Evolutionary conservation across 2,888 invertebrate species (phyloP), one percentile per base, ranked within the genome.

Genomic region (Eustalomyia histrio): DNA sequence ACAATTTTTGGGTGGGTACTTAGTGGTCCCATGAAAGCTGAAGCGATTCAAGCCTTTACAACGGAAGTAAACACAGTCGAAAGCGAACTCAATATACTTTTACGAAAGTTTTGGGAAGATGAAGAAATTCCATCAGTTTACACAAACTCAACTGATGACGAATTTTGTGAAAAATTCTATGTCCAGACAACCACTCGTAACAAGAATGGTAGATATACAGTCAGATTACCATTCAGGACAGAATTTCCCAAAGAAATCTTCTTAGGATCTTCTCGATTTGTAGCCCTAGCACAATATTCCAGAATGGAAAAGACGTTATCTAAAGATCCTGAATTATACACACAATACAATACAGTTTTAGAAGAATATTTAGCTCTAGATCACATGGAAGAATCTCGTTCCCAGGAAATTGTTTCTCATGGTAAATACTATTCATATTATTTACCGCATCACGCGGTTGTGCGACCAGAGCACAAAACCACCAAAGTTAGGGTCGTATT

Each of bases 1-100:
- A 74, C 74, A 10, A 58, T 74, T 8, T 73, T 73, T 21, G 57
- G 47, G 9, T 72, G 72, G 64, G 61, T 73, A 14, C 12, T 73
- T 8, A 73, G 64, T 52, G 65, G 65, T 50, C 65, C 33, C 16
- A 58, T 35, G 7, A n/a, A 58, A 33, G n/a, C 14, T 33, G 14
- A 52, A 6, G 9, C 39, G 12, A 60, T 50, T 16, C 58, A 58
- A 12, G 7, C 60, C 5, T 71, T 71, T 10, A 21, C 60, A 6
- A 33, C 58, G n/a, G n/a, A n/a, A n/a, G n/a, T n/a, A n/a, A n/a
- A n/a, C n/a, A n/a, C n/a, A n/a, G n/a, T n/a, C n/a, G n/a, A n/a
- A n/a, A n/a, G n/a, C n/a, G n/a, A n/a, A n/a, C n/a, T n/a, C n/a
- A n/a, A n/a, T n/a, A n/a, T n/a, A n/a, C n/a, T n/a, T n/a, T n/a